Base-by-base conservation (phyloP, 2,888 invertebrate genomes). In the Notodonta ziczac region DNA sequence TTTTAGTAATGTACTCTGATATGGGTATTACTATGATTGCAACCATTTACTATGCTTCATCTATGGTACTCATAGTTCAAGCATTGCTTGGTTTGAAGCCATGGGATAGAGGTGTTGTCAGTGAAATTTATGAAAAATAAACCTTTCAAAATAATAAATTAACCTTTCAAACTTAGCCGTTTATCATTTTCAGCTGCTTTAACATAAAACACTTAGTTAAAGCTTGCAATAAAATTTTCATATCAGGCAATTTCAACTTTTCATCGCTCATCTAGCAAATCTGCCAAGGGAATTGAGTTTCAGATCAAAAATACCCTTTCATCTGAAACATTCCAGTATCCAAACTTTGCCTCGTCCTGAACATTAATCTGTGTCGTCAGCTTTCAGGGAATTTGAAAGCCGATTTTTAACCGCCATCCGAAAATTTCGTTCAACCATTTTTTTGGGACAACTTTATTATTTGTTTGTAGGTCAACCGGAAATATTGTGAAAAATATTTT, bases 291-390 rank as follows among this genome's bases (percentile, higher is more conserved):
- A 50, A 16, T 50, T 14, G 10, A 16, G 14, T 50, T 14, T 16
- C 16, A 50, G 50, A 50, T 10, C 39, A 60, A 62, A 63, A 62
- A 53, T 58, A 64, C 48, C 57, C 54, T 66, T 70, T 60, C 39
- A 54, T 39, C 44, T 57, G 46, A 63, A 67, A 66, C 13, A 63
- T 65, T 62, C 60, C 60, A 14, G 54, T 9, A 46, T 46, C 61
- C 57, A 57, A 61, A 52, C 54, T 60, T 52, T 59, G 10, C 39
- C 72, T 67, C 67, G 73, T 69, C 1, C 42, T 42, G 50, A 2
- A 54, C 65, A 74, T 73, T 66, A 67, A 63, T 72, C 62, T 62
- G 40, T 13, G 46, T 58, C 39, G 32, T 58, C 54, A 59, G 24
- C 14, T 51, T 51, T 53, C 13, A 7, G 40, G n/a, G 14, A 53